These are phyloP conservation scores for Procapra przewalskii DNA, from an alignment of 2,113 vertebrate species.

Conservation along the genomic window DNA sequence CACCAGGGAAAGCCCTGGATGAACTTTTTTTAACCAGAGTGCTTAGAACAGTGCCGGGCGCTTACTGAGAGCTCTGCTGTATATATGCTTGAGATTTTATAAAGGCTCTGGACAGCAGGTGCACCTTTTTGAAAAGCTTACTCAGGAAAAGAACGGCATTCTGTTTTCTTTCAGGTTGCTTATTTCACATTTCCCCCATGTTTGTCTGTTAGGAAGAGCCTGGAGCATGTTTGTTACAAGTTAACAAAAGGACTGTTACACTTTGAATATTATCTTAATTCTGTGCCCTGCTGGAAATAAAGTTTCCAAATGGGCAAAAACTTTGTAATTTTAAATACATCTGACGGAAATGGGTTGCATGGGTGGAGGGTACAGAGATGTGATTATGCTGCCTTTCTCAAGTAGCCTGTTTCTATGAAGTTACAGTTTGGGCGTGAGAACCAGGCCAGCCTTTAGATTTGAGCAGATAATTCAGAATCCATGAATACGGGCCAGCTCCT, in stretches of 20 bases:
- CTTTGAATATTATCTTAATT: not conserved
- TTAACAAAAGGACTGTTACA: not conserved
- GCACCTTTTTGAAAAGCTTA: not conserved
- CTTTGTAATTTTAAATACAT: not conserved
- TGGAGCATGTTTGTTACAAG: not conserved
- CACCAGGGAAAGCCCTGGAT: not conserved
- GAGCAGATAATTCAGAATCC: not conserved
- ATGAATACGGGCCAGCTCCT: not conserved
- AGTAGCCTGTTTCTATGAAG: not conserved
- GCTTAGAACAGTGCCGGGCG: accelerated
- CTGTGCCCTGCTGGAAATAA: not conserved
- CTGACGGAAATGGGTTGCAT: not conserved
- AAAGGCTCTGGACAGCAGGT: not conserved
- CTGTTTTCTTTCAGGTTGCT: not conserved
- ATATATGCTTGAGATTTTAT: not conserved
- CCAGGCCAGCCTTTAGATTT: not conserved
- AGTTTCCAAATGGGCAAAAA: not conserved
- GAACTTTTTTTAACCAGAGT: not conserved
- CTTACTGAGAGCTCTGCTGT: not conserved
- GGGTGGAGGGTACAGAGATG: not conserved
- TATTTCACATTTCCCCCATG: not conserved
- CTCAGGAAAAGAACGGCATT: not conserved
- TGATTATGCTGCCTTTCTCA: not conserved
- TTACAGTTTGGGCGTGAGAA: not conserved
- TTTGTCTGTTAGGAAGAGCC: not conserved